Conservation (phyloP, 2,888 invertebrate genomes). For the Mesorhabditis belari region DNA sequence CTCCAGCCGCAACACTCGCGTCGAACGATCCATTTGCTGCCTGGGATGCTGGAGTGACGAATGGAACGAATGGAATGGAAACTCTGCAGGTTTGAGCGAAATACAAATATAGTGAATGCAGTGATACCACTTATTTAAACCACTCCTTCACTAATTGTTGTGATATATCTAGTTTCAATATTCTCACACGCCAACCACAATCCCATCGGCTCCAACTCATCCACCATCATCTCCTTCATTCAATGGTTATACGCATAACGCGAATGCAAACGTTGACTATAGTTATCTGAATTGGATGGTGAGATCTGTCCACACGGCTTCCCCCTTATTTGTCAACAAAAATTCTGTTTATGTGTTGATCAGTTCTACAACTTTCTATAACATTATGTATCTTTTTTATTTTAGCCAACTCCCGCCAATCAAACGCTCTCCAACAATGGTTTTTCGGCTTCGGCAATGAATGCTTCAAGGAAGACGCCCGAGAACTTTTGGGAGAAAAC, state of each 20-base stretch:
- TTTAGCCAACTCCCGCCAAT: not conserved
- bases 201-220: conserved; percentile 3
- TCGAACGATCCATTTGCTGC: conserved; percentile 33
- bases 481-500: conserved; percentile 94
- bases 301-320: too few species aligned
- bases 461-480: conserved; percentile 69
- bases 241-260: too few species aligned
- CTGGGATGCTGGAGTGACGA: conserved; percentile 30
- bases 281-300: too few species aligned
- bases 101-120: too few species aligned
- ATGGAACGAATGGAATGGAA: conserved; percentile 31
- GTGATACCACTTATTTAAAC: too few species aligned
- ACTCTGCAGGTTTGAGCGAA: conserved; percentile 67
- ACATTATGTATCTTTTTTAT: not conserved
- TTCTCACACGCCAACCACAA: conserved; percentile 44
- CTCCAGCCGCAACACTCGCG: not conserved
- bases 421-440: conserved; percentile 1
- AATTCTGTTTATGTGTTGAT: too few species aligned
- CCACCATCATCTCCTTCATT: conserved; percentile 6
- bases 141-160: too few species aligned
- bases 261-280: too few species aligned
- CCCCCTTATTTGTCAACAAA: too few species aligned
- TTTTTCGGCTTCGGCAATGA: not conserved
- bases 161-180: too few species aligned
- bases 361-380: too few species aligned